Evolutionary conservation across 37 sponge, comb jelly and placozoan genomes (phyloP), one percentile per base, ranked within the genome.

Genomic region (Oopsacas minuta): DNA sequence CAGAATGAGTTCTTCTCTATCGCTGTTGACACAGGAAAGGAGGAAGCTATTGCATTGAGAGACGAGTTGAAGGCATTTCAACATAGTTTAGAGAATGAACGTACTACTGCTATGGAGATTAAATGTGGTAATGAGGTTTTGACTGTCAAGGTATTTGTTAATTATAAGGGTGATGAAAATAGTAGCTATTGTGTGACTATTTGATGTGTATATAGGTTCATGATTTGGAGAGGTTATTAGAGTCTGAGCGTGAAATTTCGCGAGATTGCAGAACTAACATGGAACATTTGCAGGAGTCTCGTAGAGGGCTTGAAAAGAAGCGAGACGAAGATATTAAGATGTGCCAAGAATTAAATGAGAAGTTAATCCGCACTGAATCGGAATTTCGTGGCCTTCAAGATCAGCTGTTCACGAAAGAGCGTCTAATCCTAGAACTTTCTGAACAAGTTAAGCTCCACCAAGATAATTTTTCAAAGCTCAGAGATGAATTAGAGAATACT

Each of bases 191-290:
- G n/a, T n/a, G n/a, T n/a, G n/a, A n/a, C n/a, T n/a, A n/a, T n/a
- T n/a, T n/a, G n/a, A n/a, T n/a, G n/a, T n/a, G n/a, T n/a, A n/a
- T 10, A 7, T 61, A 61, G 75, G 75, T 61, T 25, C 75, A n/a
- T 25, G 75, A 61, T 61, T 61, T 61, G 30, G 75, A 61, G 75
- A 10, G 75, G 30, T 12, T 61, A 12, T 34, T 61, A 3, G 75
- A 3, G 22, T 61, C 75, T 32, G 75, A 61, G 75, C 75, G 75
- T 61, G 75, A 61, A 12, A 61, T 61, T 61, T 61, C 75, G 75
- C 75, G 75, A 25, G 75, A 61, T 25, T 61, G 30, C 28, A 61
- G 75, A 34, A 61, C 22, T 61, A 61, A 61, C 22, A 61, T 61
- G 75, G 75, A 61, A 12, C 75, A 61, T 10, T 3, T 32, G 22